Evolutionary conservation across 2,888 invertebrate genomes (phyloP).

Genomic region (Nomada flava): DNA sequence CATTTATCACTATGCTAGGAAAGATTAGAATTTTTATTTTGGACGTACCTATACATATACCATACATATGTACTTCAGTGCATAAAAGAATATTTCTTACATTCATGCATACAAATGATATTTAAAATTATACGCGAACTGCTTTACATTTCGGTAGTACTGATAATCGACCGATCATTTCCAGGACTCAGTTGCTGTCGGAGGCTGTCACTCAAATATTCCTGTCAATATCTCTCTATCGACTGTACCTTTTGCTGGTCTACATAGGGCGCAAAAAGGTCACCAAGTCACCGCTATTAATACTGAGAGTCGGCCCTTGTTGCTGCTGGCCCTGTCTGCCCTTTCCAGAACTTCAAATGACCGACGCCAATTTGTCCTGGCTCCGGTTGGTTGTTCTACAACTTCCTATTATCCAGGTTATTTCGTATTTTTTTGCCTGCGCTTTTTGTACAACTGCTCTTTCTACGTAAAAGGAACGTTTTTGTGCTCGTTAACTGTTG

Average conservation of each 20-base stretch:
- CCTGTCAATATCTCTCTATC: constrained; percentile 89
- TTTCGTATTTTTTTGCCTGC: constrained; percentile 16
- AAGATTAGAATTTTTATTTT: neutral
- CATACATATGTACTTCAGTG: neutral
- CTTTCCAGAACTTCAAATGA: constrained; percentile 79
- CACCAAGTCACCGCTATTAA: constrained; percentile 86
- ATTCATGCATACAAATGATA: neutral
- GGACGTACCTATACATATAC: neutral
- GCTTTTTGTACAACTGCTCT: neutral
- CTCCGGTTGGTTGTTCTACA: constrained; percentile 88
- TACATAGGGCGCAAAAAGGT: constrained; percentile 84
- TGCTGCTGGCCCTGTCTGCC: constrained; percentile 91
- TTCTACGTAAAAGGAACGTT: neutral
- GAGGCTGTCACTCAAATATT: constrained; percentile 89
- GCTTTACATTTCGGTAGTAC: neutral
- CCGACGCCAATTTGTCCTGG: constrained; percentile 80
- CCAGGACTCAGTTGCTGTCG: constrained; percentile 87
- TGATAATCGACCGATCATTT: constrained; percentile 30
- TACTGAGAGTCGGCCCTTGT: constrained; percentile 88
- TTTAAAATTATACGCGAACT: neutral
- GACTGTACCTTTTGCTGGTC: constrained; percentile 88
- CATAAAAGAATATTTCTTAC: too few relatives aligned
- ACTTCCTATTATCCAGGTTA: constrained; percentile 90
- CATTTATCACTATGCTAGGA: neutral
- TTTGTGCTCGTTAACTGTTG: constrained; percentile 2